These are phyloP conservation scores for Peromyscus nudipes DNA, from an alignment of 2,797 vertebrate genomes.

Conservation along the genomic window DNA sequence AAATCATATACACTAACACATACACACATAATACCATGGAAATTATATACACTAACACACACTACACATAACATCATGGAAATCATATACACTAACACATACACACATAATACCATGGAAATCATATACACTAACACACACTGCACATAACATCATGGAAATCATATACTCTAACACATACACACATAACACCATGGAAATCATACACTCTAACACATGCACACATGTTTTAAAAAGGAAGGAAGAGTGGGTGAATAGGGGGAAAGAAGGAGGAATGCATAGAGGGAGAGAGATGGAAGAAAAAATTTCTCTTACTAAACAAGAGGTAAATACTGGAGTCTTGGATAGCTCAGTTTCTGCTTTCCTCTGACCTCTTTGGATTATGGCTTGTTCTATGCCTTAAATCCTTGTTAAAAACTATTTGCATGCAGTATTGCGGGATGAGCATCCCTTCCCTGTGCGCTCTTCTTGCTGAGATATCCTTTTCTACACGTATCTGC, in stretches of 20 bases:
- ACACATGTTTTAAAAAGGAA: neutral
- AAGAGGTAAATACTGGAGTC: neutral
- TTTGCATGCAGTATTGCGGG: neutral
- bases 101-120: too few relatives aligned
- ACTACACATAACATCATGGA: too few relatives aligned
- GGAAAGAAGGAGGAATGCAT: neutral
- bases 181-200: neutral
- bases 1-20: too few relatives aligned
- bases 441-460: neutral
- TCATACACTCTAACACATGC: too few relatives aligned
- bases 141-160: too few relatives aligned
- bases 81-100: too few relatives aligned
- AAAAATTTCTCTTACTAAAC: neutral
- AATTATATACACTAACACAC: too few relatives aligned
- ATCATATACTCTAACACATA: too few relatives aligned
- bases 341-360: neutral
- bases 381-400: neutral
- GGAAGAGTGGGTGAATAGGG: neutral
- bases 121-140: too few relatives aligned
- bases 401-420: neutral
- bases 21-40: too few relatives aligned
- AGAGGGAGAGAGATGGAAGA: neutral
- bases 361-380: neutral
- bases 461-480: neutral
- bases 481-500: neutral